Evolutionary conservation across 2,797 vertebrate genomes (phyloP), one percentile per base, ranked within the genome.

Genomic region (Pipistrellus kuhlii): DNA sequence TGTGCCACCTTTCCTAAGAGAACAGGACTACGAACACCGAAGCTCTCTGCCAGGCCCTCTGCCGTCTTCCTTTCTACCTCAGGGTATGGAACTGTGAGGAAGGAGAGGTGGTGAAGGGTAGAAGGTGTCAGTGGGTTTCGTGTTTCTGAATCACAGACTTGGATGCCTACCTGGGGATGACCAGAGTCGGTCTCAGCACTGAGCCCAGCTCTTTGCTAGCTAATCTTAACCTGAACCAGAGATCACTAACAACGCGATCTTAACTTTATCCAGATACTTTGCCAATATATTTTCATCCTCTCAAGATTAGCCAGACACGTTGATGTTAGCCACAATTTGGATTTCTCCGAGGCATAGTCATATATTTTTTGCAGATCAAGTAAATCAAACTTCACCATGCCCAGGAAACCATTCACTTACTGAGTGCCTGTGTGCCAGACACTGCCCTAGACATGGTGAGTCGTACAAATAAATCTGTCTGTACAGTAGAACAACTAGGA

Each of bases 41-140:
- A 30, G 68, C 3, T 1, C 20, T 12, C 30, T 32, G 94, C 86
- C 83, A n/a, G 4, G 14, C 68, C 85, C 41, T 41, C 82, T 18
- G 14, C 85, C 1, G 3, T 0, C 0, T 72, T 69, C 95, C 94
- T 93, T 80, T 51, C 89, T 92, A 18, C 82, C 25, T 5, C 64
- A 83, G 94, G 91, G 68, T 59, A 0, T 35, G 83, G 85, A 44
- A 15, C 88, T 53, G 25, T 9, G 35, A 93, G 96, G 91, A 64
- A 88, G 95, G 38, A 90, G 84, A 71, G 10, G 23, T 53, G 20
- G 30, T 48, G 44, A 73, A 87, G 97, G 91, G 80, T n/a, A 94
- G 86, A 88, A 90, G 64, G 46, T 14, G 20, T 44, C 44, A 44
- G 44, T 17, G 82, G 69, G 77, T 46, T 84, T 90, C 2, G 6